Evolutionary conservation across 2,113 vertebrate species (phyloP).

Genomic region (Tachuris rubrigastra): DNA sequence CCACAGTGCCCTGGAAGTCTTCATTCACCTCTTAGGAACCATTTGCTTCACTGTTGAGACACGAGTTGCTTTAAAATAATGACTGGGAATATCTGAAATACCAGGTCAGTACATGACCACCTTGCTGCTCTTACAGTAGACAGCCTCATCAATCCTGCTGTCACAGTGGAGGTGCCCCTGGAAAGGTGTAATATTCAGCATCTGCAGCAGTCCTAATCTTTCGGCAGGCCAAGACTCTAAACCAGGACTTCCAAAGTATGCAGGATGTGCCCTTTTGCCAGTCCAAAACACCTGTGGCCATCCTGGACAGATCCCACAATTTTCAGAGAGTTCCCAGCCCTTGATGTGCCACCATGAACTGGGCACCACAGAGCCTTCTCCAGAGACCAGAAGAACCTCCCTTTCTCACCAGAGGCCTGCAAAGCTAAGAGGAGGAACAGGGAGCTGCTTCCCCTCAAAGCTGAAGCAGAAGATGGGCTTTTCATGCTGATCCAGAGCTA

Average conservation of each 20-base stretch:
- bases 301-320: neutral
- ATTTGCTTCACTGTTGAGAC: neutral
- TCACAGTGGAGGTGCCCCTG: neutral
- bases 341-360: fast-evolving
- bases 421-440: neutral
- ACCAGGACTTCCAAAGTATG: neutral
- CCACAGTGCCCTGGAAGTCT: neutral
- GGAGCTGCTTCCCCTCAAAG: neutral
- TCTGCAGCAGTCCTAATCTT: neutral
- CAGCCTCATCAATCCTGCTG: neutral
- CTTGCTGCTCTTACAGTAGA: neutral
- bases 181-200: neutral
- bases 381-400: neutral
- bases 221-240: neutral
- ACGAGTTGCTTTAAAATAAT: neutral
- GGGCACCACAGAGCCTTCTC: neutral
- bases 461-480: neutral
- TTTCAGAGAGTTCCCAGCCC: neutral
- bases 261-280: neutral
- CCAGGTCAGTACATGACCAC: neutral
- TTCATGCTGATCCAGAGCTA: neutral
- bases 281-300: neutral
- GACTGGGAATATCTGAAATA: neutral
- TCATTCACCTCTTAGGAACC: neutral
- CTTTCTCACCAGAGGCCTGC: neutral